These are phyloP conservation scores for Progne subis DNA, from an alignment of 2,113 vertebrate genomes.

Conservation along the genomic window DNA sequence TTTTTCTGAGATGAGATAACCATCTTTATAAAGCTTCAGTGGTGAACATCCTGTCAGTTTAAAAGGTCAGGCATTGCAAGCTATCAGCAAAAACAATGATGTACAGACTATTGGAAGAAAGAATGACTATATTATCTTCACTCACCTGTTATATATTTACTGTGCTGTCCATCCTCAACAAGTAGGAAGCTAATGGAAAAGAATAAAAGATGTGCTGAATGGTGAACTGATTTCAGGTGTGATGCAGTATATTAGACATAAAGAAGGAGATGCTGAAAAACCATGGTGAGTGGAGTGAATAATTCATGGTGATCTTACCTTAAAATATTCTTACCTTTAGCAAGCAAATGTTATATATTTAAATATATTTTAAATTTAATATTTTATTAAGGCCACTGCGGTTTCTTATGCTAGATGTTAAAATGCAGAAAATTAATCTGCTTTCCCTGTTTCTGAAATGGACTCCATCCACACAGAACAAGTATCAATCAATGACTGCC, in stretches of 20 bases:
- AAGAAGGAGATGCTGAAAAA: neutral
- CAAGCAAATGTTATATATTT: neutral
- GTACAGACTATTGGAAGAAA: slow-evolving; percentile 57
- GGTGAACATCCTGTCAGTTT: slow-evolving; percentile 72
- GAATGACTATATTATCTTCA: slow-evolving; percentile 68
- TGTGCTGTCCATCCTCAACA: slow-evolving; percentile 19
- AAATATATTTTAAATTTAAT: neutral
- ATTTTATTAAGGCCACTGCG: neutral
- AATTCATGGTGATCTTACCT: neutral
- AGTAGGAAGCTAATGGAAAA: slow-evolving; percentile 43
- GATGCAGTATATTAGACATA: neutral
- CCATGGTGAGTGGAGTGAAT: neutral
- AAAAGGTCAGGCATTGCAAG: slow-evolving; percentile 75
- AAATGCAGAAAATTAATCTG: neutral
- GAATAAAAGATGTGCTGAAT: slow-evolving; percentile 13
- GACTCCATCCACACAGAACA: neutral
- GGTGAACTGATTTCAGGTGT: neutral
- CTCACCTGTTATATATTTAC: slow-evolving; percentile 65
- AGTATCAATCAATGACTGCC: neutral
- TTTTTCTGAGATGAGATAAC: slow-evolving; percentile 72
- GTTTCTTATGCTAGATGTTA: neutral
- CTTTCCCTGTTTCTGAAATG: neutral
- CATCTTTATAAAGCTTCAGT: slow-evolving; percentile 71
- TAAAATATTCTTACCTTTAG: neutral
- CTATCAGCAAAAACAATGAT: slow-evolving; percentile 68